These are phyloP conservation scores for Spodoptera littoralis DNA, from an alignment of 2,888 invertebrate species.

Conservation along the genomic window DNA sequence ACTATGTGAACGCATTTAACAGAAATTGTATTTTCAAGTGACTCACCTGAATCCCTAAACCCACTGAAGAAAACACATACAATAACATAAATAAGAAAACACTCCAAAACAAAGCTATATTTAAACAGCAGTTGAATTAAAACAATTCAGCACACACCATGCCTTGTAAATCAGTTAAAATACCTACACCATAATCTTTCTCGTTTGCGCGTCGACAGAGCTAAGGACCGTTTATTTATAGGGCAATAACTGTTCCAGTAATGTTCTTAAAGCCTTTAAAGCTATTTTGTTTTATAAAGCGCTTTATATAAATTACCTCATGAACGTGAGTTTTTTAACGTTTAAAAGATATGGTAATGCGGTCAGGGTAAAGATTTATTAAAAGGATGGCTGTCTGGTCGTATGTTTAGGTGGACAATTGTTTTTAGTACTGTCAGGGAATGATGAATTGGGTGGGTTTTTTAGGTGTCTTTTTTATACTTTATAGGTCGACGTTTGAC, in stretches of 20 bases:
- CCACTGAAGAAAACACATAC: too few relatives aligned
- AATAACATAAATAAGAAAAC: too few relatives aligned
- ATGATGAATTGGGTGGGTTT: neutral
- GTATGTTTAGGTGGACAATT: conserved; percentile 30
- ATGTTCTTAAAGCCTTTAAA: conserved; percentile 62
- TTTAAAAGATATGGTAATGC: conserved; percentile 39
- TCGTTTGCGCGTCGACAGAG: conserved; percentile 58
- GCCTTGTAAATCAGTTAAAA: conserved; percentile 49
- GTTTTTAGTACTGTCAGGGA: conserved; percentile 14
- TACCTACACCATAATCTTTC: conserved; percentile 59
- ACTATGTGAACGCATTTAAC: too few relatives aligned
- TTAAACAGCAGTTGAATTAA: conserved; percentile 14
- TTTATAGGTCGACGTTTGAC: too few relatives aligned
- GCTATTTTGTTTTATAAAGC: conserved; percentile 59
- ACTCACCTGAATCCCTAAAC: too few relatives aligned
- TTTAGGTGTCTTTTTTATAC: too few relatives aligned
- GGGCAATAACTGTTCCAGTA: conserved; percentile 70
- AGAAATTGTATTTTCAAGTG: too few relatives aligned
- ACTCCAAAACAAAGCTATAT: too few relatives aligned
- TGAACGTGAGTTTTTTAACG: conserved; percentile 48
- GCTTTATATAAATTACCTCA: conserved; percentile 54
- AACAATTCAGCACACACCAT: conserved; percentile 34
- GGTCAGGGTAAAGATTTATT: conserved; percentile 21
- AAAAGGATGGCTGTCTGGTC: neutral
- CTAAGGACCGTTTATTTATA: conserved; percentile 67